phyloP scores from a whole-genome alignment of 2,888 invertebrate genomes.

The Strigamia transsilvanica region DNA sequence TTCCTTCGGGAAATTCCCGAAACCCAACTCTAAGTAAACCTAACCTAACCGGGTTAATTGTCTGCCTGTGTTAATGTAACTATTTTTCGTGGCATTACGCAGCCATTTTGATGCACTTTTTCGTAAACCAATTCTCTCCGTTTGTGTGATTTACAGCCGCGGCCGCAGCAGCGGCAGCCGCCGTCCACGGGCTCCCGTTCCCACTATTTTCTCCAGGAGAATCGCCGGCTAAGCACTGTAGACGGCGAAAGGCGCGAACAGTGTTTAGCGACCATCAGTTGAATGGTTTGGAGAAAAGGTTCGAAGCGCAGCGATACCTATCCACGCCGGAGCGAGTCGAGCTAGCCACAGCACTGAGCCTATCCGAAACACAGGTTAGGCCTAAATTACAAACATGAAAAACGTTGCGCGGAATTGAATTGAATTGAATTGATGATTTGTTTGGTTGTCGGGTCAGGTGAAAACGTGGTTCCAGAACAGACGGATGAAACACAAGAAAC shows the following conservation, averaged over 20 bases:
- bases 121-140: neutral
- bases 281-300: conserved; percentile 89
- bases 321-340: conserved; percentile 97
- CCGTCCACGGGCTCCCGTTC: conserved; percentile 60
- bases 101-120: no score
- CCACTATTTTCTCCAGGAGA: conserved; percentile 67
- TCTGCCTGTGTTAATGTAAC: no score
- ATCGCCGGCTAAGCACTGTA: conserved; percentile 81
- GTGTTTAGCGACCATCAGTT: conserved; percentile 76
- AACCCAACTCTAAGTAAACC: no score
- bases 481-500: conserved; percentile 96
- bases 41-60: no score
- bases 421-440: no score
- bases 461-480: conserved; percentile 99
- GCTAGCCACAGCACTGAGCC: conserved; percentile 86
- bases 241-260: conserved; percentile 94
- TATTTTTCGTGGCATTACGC: no score
- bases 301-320: conserved; percentile 92
- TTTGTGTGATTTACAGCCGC: neutral
- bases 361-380: conserved; percentile 91
- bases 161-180: conserved; percentile 48
- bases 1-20: no score
- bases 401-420: no score
- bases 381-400: no score
- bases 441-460: conserved; percentile 74